Evolutionary conservation across 1,140 invertebrate genomes (phyloP).

Genomic region (Gerris buenoi): DNA sequence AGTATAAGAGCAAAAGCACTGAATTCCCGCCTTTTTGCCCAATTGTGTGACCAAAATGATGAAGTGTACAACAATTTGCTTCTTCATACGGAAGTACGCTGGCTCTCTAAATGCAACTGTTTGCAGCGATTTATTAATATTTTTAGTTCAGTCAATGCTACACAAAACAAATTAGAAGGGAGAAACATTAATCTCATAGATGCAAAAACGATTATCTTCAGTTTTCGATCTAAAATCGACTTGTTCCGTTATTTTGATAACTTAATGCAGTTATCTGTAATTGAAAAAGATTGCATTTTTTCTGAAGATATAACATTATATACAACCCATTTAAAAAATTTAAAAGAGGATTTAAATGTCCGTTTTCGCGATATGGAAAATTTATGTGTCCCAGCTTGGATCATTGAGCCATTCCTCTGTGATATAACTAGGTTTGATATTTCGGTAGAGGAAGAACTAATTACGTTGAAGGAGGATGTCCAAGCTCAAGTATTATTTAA

Average conservation of each 20-base stretch:
- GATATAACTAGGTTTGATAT: slow-evolving; percentile 1
- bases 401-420: slow-evolving; percentile 1
- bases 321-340: slow-evolving; percentile 1
- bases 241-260: slow-evolving; percentile 1
- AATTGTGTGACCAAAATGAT: slow-evolving; percentile 21
- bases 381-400: not conserved
- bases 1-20: slow-evolving; percentile 11
- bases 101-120: slow-evolving; percentile 17
- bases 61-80: slow-evolving; percentile 14
- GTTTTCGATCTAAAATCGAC: slow-evolving; percentile 1
- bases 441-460: not conserved
- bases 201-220: slow-evolving; percentile 1
- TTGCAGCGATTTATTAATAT: slow-evolving; percentile 16
- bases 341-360: not conserved
- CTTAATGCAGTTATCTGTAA: slow-evolving; percentile 1
- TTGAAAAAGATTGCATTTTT: slow-evolving; percentile 1
- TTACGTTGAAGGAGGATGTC: slow-evolving; percentile 1
- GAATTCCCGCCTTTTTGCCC: slow-evolving; percentile 20
- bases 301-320: slow-evolving; percentile 1
- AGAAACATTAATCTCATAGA: not conserved
- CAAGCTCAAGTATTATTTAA: slow-evolving; percentile 1
- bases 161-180: not conserved
- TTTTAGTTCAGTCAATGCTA: slow-evolving; percentile 1
- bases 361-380: slow-evolving; percentile 1
- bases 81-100: slow-evolving; percentile 11